A percentile compares a stretch with the other conserved stretches of the same genome.
Conservation (phyloP, 2,888 invertebrate genomes). For the Oasisia sp. region DNA sequence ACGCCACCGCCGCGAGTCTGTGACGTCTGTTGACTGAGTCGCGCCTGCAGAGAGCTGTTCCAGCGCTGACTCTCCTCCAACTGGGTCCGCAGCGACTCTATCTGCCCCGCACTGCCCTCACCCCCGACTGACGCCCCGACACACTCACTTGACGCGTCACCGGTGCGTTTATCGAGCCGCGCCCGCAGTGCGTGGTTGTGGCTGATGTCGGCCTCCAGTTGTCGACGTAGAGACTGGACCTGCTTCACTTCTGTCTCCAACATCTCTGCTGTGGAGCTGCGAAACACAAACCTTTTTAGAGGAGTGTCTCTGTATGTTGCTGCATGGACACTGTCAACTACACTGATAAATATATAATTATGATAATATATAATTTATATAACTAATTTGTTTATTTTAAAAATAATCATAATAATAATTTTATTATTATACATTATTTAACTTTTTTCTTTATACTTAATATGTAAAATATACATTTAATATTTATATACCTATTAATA, state of each 20-base stretch:
- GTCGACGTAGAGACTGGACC: conserved; percentile 41
- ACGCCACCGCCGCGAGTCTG: conserved; percentile 34
- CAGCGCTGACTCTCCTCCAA: conserved; percentile 37
- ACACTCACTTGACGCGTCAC: background rate
- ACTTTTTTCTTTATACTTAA: no score
- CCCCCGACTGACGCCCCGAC: background rate
- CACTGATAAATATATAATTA: no score
- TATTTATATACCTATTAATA: no score
- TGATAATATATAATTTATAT: no score
- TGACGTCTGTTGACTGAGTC: conserved; percentile 32
- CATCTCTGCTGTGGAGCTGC: background rate
- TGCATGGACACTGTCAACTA: no score
- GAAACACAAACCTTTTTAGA: background rate
- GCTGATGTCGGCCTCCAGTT: conserved; percentile 48
- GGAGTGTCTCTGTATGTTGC: no score
- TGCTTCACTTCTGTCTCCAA: conserved; percentile 30
- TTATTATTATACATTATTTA: no score
- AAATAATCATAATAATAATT: no score
- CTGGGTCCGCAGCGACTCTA: conserved; percentile 6
- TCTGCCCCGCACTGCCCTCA: background rate
- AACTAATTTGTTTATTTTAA: no score
- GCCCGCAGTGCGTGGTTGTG: conserved; percentile 47
- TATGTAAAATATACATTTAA: no score
- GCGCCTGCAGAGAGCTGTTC: conserved; percentile 37
- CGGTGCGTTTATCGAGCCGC: conserved; percentile 43